Percentiles rank a stretch among this genome's conserved stretches.
Conservation (phyloP, 2,113 vertebrate genomes). For the Colistium nudipinnis region DNA sequence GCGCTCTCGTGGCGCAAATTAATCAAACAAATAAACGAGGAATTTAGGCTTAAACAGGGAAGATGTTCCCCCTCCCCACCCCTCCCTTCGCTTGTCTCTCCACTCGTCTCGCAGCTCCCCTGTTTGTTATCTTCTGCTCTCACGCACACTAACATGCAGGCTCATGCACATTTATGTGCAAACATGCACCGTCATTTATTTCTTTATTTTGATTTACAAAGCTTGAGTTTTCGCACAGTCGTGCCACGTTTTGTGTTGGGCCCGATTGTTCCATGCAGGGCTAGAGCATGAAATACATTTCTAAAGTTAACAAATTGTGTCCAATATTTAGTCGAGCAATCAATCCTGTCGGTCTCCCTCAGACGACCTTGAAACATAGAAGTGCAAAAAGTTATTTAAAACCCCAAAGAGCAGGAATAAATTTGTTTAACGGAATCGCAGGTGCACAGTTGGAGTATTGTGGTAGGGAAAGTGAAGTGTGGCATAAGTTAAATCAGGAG, state of each 20-base stretch:
- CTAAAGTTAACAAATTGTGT: conserved; percentile 3
- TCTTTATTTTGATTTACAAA: not conserved
- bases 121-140: conserved; percentile 32
- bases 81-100: not conserved
- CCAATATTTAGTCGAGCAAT: conserved; percentile 22
- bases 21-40: conserved; percentile 80
- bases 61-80: conserved; percentile 34
- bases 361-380: conserved; percentile 23
- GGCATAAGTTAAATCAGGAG: not conserved
- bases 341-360: not conserved
- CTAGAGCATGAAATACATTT: conserved; percentile 2
- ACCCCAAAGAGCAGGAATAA: not conserved
- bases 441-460: not conserved
- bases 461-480: not conserved
- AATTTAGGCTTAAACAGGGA: conserved; percentile 70
- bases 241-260: not conserved
- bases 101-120: not conserved
- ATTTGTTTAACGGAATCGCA: not conserved
- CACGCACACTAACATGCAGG: not conserved
- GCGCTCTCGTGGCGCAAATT: conserved; percentile 59
- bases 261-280: conserved; percentile 3
- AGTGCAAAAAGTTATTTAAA: conserved; percentile 9
- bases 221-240: conserved; percentile 2
- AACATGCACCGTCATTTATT: conserved; percentile 18
- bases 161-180: conserved; percentile 8